Evolutionary conservation across 2,888 invertebrate species (phyloP).

Genomic region (Colletes collaris): DNA sequence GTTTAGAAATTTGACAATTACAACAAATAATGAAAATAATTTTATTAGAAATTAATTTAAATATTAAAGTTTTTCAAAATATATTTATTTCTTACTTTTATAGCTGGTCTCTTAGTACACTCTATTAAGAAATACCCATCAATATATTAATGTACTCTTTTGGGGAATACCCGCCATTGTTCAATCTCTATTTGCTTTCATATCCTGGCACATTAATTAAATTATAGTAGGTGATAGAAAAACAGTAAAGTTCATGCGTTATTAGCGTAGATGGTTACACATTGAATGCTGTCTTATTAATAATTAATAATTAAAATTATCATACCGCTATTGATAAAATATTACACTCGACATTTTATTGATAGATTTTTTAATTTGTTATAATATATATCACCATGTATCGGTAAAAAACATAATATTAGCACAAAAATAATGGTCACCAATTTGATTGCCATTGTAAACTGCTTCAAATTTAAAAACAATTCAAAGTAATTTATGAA

Average conservation of each 20-base stretch:
- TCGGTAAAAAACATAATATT: constrained; percentile 10
- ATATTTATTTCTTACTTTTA: not conserved
- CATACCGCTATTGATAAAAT: no score
- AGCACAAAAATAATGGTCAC: constrained; percentile 11
- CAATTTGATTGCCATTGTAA: not conserved
- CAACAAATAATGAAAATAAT: no score
- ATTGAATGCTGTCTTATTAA: no score
- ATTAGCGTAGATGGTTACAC: not conserved
- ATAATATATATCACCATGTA: not conserved
- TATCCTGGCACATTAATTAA: no score
- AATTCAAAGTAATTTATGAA: not conserved
- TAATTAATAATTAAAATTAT: no score
- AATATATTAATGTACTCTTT: no score
- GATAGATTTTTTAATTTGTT: no score
- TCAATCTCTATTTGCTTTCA: no score
- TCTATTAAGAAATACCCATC: not conserved
- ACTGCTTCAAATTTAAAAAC: not conserved
- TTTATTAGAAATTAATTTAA: not conserved
- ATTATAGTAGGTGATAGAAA: no score
- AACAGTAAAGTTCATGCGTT: not conserved
- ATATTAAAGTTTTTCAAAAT: not conserved
- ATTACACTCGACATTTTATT: no score
- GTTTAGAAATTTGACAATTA: no score
- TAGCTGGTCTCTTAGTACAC: not conserved
- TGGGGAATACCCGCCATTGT: no score